A percentile compares a stretch with the other conserved stretches of the same genome.
Evolutionary conservation across 2,113 vertebrate genomes (phyloP).

Genomic region (Sus scrofa): DNA sequence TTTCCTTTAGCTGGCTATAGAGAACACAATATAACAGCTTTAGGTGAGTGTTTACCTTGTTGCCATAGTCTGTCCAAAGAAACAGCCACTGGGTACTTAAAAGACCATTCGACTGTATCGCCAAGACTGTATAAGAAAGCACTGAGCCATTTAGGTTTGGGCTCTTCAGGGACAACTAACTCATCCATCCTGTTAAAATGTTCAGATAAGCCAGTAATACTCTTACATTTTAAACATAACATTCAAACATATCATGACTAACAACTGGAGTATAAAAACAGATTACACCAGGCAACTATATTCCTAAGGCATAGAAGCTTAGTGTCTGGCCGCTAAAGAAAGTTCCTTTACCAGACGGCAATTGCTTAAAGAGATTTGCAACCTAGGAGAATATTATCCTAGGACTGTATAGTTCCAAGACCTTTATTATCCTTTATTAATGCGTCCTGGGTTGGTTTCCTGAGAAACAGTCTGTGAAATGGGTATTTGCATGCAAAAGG

Average conservation of each 20-base stretch:
- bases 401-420: not conserved
- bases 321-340: not conserved
- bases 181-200: not conserved
- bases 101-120: not conserved
- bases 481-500: not conserved
- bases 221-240: not conserved
- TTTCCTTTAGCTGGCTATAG: not conserved
- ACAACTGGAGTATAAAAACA: not conserved
- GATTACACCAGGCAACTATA: not conserved
- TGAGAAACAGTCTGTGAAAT: not conserved
- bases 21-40: not conserved
- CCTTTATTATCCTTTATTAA: not conserved
- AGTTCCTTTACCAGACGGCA: not conserved
- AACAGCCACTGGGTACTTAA: not conserved
- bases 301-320: not conserved
- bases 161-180: not conserved
- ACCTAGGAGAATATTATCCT: not conserved
- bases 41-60: not conserved
- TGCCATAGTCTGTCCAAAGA: not conserved
- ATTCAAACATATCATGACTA: not conserved
- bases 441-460: not conserved
- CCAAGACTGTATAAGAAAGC: not conserved
- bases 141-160: not conserved
- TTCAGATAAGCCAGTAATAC: not conserved
- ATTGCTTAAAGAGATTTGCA: not conserved